Evolutionary conservation across 2,113 vertebrate genomes (phyloP).

Genomic region (Zosterops pallidus): DNA sequence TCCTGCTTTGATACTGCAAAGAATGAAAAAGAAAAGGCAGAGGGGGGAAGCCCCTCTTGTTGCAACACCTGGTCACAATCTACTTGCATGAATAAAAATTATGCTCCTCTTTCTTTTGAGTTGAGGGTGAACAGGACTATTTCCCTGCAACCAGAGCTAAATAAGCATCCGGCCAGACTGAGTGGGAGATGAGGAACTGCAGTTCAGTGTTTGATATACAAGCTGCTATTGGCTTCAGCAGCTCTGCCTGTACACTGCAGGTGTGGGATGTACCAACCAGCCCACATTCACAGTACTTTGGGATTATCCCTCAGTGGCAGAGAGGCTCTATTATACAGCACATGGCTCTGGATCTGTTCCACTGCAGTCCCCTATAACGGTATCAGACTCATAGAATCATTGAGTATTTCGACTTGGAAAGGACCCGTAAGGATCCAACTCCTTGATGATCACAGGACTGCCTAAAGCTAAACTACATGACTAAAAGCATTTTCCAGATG

Average conservation of each 20-base stretch:
- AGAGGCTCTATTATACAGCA: background rate
- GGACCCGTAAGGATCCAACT: background rate
- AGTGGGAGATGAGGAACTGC: background rate
- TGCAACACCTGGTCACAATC: background rate
- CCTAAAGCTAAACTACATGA: background rate
- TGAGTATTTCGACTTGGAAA: background rate
- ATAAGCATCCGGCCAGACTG: background rate
- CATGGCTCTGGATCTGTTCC: background rate
- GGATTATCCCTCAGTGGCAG: background rate
- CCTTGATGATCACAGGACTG: background rate
- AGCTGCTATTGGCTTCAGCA: background rate
- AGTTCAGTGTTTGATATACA: background rate
- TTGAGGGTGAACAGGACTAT: background rate
- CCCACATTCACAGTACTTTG: accelerated
- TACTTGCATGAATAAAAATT: background rate
- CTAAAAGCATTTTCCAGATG: background rate
- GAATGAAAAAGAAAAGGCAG: background rate
- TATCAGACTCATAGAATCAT: background rate
- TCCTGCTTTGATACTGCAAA: constrained; percentile 9
- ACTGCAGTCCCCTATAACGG: accelerated
- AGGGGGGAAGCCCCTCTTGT: background rate
- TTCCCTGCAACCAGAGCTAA: background rate
- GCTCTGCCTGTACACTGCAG: background rate
- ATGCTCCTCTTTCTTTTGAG: background rate
- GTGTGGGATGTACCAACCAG: background rate